phyloP scores from a whole-genome alignment of 35 echinoderm and acorn worm genomes.

The Anneissia japonica region DNA sequence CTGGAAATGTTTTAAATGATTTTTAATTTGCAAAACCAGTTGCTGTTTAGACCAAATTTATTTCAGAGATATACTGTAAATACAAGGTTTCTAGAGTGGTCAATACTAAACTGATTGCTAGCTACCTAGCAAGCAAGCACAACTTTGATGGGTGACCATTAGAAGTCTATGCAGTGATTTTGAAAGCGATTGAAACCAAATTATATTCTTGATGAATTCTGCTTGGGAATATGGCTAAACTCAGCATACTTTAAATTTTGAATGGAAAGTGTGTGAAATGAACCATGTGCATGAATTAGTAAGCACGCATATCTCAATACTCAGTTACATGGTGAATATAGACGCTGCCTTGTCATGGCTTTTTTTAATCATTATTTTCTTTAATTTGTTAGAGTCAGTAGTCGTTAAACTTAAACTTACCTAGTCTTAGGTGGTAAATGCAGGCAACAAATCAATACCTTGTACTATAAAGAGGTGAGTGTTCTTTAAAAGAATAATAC shows the following conservation, averaged over 20 bases:
- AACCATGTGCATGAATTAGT: too few species aligned
- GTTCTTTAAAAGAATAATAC: too few species aligned
- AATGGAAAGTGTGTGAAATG: background rate
- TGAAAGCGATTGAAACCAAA: background rate
- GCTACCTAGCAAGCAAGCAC: background rate
- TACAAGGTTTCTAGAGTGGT: background rate
- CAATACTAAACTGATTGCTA: background rate
- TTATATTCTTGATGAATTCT: background rate
- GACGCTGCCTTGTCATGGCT: background rate
- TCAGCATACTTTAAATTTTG: too few species aligned
- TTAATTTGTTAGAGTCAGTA: too few species aligned
- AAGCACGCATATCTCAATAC: too few species aligned
- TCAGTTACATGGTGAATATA: too few species aligned
- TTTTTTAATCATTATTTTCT: too few species aligned
- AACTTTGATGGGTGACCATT: background rate
- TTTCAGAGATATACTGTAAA: background rate
- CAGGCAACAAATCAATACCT: too few species aligned
- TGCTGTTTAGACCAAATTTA: background rate
- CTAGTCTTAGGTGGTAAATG: too few species aligned
- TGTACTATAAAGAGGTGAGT: too few species aligned
- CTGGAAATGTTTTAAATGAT: background rate
- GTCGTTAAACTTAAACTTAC: too few species aligned
- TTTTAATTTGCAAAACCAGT: background rate
- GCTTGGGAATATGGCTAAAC: too few species aligned
- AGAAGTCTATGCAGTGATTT: background rate